Base-by-base conservation (phyloP, 1,140 invertebrate species). In the Aphaenogaster ashmeadi region DNA sequence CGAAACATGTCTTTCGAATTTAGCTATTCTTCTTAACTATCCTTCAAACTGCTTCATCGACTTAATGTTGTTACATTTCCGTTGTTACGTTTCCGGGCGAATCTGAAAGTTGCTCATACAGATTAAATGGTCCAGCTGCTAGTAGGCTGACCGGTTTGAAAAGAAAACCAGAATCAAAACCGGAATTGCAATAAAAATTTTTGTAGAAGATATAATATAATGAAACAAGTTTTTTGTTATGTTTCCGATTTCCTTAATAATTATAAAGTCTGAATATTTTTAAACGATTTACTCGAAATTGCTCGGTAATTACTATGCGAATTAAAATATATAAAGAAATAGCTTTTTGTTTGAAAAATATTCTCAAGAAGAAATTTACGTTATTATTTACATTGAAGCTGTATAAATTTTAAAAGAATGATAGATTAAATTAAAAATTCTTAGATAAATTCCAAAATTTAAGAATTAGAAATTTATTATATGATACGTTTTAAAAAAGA, bases 91-190 rank as follows among this genome's bases (percentile, higher is more conserved):
- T 69, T 69, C 67, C 8, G 64, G 6, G 3, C 0, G 18, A 80
- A 69, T 41, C 4, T 33, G 41, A 64, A 71, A 44, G 62, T 81
- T 50, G 15, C n/a, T 80, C 33, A 41, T 54, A 66, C 13, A 80
- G 60, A 64, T 66, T 21, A 36, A 1, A 69, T 69, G 36, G 38
- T 69, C 36, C 64, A 69, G 21, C 66, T 56, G 66, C 21, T 54
- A 27, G 64, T 69, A 69, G 15, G 15, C 21, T 71, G 27, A 81
- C 79, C 64, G 79, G 79, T 71, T 81, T 81, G 36, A 56, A 81
- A 38, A 81, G 21, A 58, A 3, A 56, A 71, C n/a, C 11, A 71
- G 64, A 56, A 58, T 81, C 6, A 58, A 71, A 71, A 81, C 78
- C 66, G 79, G 64, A 81, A 44, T 33, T 0, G 6, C 15, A 71